Evolutionary conservation across 2,888 invertebrate genomes (phyloP), one percentile per base, ranked within the genome.

Genomic region (Fragum fragum): DNA sequence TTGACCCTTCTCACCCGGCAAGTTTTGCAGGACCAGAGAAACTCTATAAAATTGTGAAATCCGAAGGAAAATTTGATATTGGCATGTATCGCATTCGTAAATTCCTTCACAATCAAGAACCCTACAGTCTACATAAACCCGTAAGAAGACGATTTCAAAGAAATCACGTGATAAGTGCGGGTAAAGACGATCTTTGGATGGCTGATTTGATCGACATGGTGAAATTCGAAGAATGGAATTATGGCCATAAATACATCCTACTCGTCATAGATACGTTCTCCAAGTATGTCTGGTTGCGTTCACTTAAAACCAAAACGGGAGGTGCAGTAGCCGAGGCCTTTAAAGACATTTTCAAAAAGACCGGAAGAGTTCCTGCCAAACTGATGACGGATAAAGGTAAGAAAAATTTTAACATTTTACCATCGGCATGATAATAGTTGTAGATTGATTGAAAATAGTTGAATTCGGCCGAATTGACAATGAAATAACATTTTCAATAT

Each of bases 111-210:
- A 76, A 80, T 52, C 84, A 84, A 66, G 85, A 86, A 73, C 7
- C 81, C 0, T 86, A 85, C 77, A 85, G 83, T 72, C 39, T 87
- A 39, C 83, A 70, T 47, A 79, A 74, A 82, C 81, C 85, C n/a
- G 70, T 76, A 11, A 74, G 76, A 72, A 55, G 76, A 53, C 76
- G 57, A 3, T 85, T 80, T 61, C 42, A 71, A 28, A 74, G 83
- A 66, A 85, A 84, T 26, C 82, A 72, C 55, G 69, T 86, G 0
- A 47, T 84, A 0, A 77, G 79, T 36, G 74, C 80, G 0, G 84
- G 87, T 26, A 87, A 63, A n/a, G 84, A 85, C 57, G 85, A 87
- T 52, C 61, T 83, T 16, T 85, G 87, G 84, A 68, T 72, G 77
- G 78, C 76, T 3, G 81, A 87, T 63, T 59, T 83, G 3, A 81